Evolutionary conservation across 1,140 invertebrate species (phyloP), one percentile per base, ranked within the genome.

Genomic region (Lamellibrachia luymesi): DNA sequence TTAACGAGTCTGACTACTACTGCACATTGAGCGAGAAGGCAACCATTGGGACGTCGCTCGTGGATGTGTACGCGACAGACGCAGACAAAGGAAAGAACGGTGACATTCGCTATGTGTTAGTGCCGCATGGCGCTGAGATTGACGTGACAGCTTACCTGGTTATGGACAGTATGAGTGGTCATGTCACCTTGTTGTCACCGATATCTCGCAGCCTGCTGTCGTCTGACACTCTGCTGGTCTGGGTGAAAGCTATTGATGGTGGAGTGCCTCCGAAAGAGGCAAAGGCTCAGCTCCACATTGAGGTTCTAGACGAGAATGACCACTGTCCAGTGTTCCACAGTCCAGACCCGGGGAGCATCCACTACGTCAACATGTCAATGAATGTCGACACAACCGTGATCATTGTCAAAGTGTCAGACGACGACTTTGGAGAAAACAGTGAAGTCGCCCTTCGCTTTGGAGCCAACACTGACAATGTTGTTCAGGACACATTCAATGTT

Each of bases 1-100:
- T 91, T 51, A 91, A 91, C 51, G 13, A 50, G 10, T 91, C 91
- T 50, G 49, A 50, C 91, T 91, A 91, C 91, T 91, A 50, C 49
- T 50, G 49, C 51, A 91, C 91, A 17, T 4, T 91, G 91, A 50
- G 49, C 10, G 91, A 91, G 64, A 80, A 80, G 64, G 64, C 64
- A 80, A 80, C 13, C 2, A 22, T 10, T 80, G 64, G 64, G 64
- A 17, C 17, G 64, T 80, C 64, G 7, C 64, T 80, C 1, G 6
- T 80, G 13, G 64, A 80, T 17, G 64, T 80, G 64, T 17, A 17
- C 1, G 64, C 64, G 17, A 80, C 64, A 22, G 64, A 80, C 4
- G 64, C 17, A 10, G 64, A 80, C 64, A 22, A 80, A 80, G 64
- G 64, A 80, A 80, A 80, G 64, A 80, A 80, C 64, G 64, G 64